phyloP scores from a whole-genome alignment of 2,888 invertebrate species.

The Gastracanthus pulcherrimus region DNA sequence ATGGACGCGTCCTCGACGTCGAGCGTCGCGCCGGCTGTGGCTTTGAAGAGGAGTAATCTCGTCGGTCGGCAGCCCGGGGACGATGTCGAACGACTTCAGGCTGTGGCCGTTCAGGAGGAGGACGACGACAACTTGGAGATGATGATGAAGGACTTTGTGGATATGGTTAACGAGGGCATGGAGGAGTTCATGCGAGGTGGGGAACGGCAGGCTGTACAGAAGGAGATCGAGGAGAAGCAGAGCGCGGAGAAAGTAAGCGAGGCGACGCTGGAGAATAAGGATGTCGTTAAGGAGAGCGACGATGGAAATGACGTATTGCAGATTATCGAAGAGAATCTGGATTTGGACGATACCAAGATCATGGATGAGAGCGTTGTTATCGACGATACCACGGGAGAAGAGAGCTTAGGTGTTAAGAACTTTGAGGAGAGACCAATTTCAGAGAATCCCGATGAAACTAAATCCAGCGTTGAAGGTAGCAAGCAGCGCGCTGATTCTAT shows the following conservation, averaged over 20 bases:
- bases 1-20: conserved; percentile 30
- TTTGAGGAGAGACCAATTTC: not conserved
- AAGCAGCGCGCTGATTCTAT: not conserved
- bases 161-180: conserved; percentile 22
- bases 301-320: not conserved
- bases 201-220: too few relatives aligned
- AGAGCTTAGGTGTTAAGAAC: not conserved
- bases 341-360: conserved; percentile 21
- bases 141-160: conserved; percentile 41
- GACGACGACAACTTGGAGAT: not conserved
- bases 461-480: not conserved
- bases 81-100: too few relatives aligned
- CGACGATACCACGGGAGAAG: not conserved
- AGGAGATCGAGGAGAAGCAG: conserved; percentile 1
- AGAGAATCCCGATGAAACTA: conserved; percentile 3
- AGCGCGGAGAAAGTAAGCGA: not conserved
- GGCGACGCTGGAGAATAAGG: not conserved
- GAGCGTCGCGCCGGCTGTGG: not conserved
- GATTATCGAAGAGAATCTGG: not conserved
- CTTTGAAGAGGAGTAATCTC: not conserved
- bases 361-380: conserved; percentile 27
- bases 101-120: too few relatives aligned
- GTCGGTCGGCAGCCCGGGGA: not conserved
- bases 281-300: not conserved
- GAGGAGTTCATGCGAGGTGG: too few relatives aligned